Evolutionary conservation across 2,797 vertebrate species (phyloP).

Genomic region (Caiman crocodilus): DNA sequence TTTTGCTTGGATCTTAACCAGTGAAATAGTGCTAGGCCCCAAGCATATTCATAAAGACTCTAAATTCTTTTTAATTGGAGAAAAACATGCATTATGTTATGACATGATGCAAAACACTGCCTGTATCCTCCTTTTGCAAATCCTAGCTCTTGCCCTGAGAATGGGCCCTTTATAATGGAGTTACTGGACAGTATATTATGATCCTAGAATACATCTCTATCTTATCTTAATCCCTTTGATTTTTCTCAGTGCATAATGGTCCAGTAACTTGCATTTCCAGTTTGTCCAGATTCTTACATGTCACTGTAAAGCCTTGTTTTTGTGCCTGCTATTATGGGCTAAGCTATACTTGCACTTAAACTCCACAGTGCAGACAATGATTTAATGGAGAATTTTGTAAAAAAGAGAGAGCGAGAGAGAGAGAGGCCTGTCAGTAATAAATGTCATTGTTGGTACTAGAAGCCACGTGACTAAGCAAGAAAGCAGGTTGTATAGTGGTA

Average conservation of each 20-base stretch:
- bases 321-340: neutral
- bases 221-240: neutral
- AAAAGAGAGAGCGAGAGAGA: neutral
- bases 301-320: neutral
- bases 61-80: too few species aligned
- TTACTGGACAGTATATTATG: neutral
- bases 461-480: rapidly evolving
- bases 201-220: neutral
- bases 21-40: too few species aligned
- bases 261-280: neutral
- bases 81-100: too few species aligned
- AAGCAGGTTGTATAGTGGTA: rapidly evolving
- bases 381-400: neutral
- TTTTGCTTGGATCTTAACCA: too few species aligned
- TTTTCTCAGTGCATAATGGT: neutral
- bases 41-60: too few species aligned
- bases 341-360: neutral
- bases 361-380: neutral
- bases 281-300: neutral
- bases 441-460: neutral
- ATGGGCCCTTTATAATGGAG: neutral
- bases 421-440: neutral
- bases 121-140: too few species aligned
- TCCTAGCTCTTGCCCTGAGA: neutral
- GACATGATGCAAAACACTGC: too few species aligned